Conservation (phyloP, 2,888 invertebrate genomes). For the Tineola bisselliella region DNA sequence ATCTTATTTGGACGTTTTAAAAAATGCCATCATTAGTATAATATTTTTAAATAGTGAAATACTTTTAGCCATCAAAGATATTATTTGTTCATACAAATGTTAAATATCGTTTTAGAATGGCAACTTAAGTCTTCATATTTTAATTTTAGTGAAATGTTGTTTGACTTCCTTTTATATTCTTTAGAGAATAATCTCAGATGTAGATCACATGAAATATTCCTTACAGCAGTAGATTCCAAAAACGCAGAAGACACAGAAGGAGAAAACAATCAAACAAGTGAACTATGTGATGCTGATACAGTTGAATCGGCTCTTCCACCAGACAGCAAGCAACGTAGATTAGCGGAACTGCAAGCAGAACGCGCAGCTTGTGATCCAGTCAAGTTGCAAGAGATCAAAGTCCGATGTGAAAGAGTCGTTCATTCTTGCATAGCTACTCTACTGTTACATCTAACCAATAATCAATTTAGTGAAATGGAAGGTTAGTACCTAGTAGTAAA, state of each 20-base stretch:
- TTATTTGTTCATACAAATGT: too few relatives aligned
- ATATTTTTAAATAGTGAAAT: too few relatives aligned
- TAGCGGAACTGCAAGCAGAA: constrained; percentile 73
- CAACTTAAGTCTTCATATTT: too few relatives aligned
- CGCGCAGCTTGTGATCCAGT: constrained; percentile 84
- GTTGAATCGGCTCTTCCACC: constrained; percentile 77
- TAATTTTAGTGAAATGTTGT: too few relatives aligned
- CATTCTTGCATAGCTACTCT: constrained; percentile 86
- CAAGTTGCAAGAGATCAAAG: constrained; percentile 76
- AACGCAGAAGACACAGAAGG: constrained; percentile 57
- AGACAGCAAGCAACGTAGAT: constrained; percentile 69
- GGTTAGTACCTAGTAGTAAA: constrained; percentile 54
- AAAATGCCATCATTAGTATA: too few relatives aligned
- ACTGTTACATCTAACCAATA: constrained; percentile 79
- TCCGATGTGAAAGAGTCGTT: constrained; percentile 78
- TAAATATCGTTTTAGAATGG: too few relatives aligned
- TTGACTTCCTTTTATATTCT: too few relatives aligned
- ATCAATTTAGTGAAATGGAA: constrained; percentile 88
- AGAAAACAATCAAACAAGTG: constrained; percentile 63
- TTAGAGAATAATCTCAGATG: too few relatives aligned
- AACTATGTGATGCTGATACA: constrained; percentile 70
- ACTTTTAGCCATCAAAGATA: too few relatives aligned
- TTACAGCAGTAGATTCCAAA: constrained; percentile 48
- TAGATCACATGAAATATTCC: neutral
- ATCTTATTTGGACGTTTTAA: too few relatives aligned